Conservation (phyloP, 2,797 vertebrate species). For the Scolopax bukidnonensis region DNA sequence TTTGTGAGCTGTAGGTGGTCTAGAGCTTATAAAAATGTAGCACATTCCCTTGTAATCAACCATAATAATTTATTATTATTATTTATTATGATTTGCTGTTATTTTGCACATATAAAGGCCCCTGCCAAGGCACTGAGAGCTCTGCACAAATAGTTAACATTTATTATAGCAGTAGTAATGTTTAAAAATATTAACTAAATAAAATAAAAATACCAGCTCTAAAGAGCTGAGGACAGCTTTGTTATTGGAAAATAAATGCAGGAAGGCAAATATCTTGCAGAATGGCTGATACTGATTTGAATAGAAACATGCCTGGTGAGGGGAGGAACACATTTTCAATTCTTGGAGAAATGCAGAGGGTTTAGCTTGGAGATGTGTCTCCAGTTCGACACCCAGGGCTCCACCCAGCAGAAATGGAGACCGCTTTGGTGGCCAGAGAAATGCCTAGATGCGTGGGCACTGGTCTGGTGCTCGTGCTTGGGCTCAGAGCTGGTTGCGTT, state of each 20-base stretch:
- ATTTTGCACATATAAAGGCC: constrained; percentile 49
- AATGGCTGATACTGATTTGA: constrained; percentile 56
- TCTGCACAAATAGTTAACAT: constrained; percentile 64
- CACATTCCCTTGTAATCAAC: constrained; percentile 69
- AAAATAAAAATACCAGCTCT: constrained; percentile 67
- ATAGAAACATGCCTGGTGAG: not conserved
- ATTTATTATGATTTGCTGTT: constrained; percentile 72
- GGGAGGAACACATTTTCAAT: not conserved
- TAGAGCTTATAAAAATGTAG: constrained; percentile 73
- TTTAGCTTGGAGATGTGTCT: not conserved
- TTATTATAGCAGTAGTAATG: constrained; percentile 59
- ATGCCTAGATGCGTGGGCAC: rapidly evolving
- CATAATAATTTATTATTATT: constrained; percentile 74
- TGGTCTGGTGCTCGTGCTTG: rapidly evolving
- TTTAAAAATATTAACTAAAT: constrained; percentile 72
- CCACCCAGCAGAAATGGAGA: rapidly evolving
- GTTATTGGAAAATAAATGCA: constrained; percentile 64
- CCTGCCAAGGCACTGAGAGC: constrained; percentile 41
- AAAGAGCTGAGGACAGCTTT: constrained; percentile 61
- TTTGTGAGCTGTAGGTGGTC: constrained; percentile 76
- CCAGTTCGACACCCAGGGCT: not conserved
- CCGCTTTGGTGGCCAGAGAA: not conserved
- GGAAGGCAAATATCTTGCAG: constrained; percentile 51
- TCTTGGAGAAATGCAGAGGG: not conserved
- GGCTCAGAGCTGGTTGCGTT: not conserved